A percentile compares a stretch with the other conserved stretches of the same genome.
These are phyloP conservation scores for Aleiodes sp. DNA, from an alignment of 1,140 invertebrate species.

Conservation along the genomic window DNA sequence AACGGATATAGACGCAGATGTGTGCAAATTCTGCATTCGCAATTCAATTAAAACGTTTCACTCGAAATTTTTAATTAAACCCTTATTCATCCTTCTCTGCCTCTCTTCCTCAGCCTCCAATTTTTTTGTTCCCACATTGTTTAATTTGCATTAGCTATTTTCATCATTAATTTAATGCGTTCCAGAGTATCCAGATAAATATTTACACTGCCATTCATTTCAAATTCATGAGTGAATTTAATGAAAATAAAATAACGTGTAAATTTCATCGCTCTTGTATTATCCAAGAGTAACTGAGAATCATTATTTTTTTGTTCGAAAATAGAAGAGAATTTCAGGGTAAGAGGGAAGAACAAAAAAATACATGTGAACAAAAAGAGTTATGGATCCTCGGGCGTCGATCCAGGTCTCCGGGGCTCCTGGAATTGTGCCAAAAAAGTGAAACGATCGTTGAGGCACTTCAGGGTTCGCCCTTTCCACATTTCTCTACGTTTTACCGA, in stretches of 20 bases:
- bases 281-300: no score
- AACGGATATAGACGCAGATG: constrained; percentile 1
- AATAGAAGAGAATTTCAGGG: no score
- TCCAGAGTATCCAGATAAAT: background rate
- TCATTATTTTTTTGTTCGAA: no score
- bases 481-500: background rate
- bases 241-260: constrained; percentile 1
- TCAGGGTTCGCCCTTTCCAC: background rate
- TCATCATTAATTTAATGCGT: background rate
- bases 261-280: background rate
- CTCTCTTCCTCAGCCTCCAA: background rate
- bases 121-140: background rate
- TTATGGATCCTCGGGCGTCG: constrained; percentile 31
- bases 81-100: background rate
- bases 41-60: background rate
- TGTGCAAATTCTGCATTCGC: background rate
- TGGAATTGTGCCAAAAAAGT: constrained; percentile 46
- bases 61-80: background rate
- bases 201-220: background rate
- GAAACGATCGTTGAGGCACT: constrained; percentile 41
- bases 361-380: background rate
- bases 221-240: background rate
- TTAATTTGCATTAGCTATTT: background rate
- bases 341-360: constrained; percentile 11
- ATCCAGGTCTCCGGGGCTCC: constrained; percentile 45